Evolutionary conservation across 2,888 invertebrate species (phyloP).

Genomic region (Hemaris fuciformis): DNA sequence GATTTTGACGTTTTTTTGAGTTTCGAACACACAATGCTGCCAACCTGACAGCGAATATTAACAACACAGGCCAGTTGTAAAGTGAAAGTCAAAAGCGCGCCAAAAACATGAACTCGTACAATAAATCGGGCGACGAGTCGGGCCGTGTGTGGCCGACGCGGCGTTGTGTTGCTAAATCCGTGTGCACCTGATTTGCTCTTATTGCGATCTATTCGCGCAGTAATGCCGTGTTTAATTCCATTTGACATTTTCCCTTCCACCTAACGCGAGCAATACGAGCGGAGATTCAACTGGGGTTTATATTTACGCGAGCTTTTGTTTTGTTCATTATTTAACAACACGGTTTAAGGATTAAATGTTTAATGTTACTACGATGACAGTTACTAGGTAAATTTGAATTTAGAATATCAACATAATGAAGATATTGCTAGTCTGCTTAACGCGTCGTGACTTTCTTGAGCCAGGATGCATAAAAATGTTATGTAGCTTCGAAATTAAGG

Average conservation of each 20-base stretch:
- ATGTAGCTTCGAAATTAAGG: too few relatives aligned
- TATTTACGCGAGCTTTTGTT: not conserved
- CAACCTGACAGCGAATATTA: not conserved
- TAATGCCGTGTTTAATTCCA: constrained; percentile 30
- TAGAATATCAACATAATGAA: not conserved
- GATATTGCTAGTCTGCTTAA: not conserved
- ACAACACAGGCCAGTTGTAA: not conserved
- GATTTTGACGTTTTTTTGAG: not conserved
- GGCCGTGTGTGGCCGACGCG: constrained; percentile 15
- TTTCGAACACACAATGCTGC: not conserved
- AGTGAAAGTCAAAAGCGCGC: constrained; percentile 6
- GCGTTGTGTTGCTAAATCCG: constrained; percentile 21
- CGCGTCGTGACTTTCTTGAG: not conserved
- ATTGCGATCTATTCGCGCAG: constrained; percentile 40
- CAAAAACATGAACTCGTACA: not conserved
- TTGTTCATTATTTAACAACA: not conserved
- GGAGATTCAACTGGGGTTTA: not conserved
- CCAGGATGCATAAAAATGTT: not conserved
- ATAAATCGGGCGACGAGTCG: not conserved
- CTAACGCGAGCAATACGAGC: not conserved
- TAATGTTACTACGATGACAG: not conserved
- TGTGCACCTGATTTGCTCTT: constrained; percentile 30
- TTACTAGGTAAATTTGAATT: not conserved
- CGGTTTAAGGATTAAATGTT: not conserved
- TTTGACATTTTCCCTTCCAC: constrained; percentile 35